phyloP scores from a whole-genome alignment of 2,113 vertebrate genomes.

The Coryphaenoides rupestris region DNA sequence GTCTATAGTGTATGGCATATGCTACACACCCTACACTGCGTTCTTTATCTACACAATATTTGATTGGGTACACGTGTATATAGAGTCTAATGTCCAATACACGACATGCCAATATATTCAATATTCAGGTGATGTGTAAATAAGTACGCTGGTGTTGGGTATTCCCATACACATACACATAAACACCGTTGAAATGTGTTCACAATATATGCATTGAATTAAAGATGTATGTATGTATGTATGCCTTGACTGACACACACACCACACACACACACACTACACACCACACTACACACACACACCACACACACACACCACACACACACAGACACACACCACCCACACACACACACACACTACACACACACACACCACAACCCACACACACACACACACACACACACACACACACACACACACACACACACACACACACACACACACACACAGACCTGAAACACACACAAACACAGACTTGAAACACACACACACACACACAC shows the following conservation, averaged over 20 bases:
- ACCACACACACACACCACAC: neutral
- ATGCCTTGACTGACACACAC: neutral
- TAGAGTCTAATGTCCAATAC: no score
- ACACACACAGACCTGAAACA: neutral
- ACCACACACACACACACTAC: constrained; percentile 3
- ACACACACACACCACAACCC: neutral
- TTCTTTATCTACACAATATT: no score
- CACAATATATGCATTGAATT: constrained; percentile 1
- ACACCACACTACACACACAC: constrained; percentile 3
- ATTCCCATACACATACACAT: neutral
- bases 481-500: neutral
- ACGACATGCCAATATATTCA: no score
- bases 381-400: neutral
- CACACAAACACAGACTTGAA: neutral
- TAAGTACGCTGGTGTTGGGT: neutral
- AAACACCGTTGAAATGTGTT: neutral
- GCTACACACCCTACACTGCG: no score
- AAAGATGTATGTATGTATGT: constrained; percentile 33
- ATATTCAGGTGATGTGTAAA: no score
- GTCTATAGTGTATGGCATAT: no score
- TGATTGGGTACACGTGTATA: no score
- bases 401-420: neutral
- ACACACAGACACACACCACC: neutral
- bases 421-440: neutral
- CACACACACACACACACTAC: neutral